Base-by-base conservation (phyloP, 2,797 vertebrate species). In the Emydoidea blandingii region DNA sequence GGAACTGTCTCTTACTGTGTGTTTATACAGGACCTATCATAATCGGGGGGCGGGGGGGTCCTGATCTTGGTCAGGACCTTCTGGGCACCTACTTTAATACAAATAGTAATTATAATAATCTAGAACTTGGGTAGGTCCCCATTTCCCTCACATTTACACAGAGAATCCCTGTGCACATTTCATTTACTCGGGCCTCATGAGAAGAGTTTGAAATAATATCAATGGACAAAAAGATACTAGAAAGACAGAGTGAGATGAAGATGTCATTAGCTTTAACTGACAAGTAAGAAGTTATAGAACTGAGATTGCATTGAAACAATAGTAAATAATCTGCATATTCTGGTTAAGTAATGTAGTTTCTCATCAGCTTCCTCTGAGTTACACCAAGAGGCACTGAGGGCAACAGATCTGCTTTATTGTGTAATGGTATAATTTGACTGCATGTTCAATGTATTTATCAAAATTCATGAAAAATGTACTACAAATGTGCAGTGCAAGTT, bases 341-440 rank as follows among this genome's bases (percentile, higher is more conserved):
- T 54, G 2, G 2, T 59, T 79, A 19, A 31, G 23, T 59, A 34
- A 59, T 68, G 7, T 52, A 54, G 65, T 41, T 57, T 41, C 53
- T 68, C 19, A 72, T 37, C 76, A 44, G 57, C 18, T 18, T 76
- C 53, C 25, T 87, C 21, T 25, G 72, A 18, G 0, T 3, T 52
- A 50, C 52, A 44, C 9, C 76, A 18, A 37, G 44, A 44, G 41
- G 23, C 68, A 74, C 80, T 0, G 0, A 44, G 57, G 44, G 79
- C 31, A 89, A 78, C 23, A n/a, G 19, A 81, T 94, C 12, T 88
- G 57, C 31, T 86, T 88, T 74, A 18, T 11, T 53, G n/a, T 86
- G 14, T 81, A 29, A 56, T 89, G 57, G 2, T 16, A 12, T 50
- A 31, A 76, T 34, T 68, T 88, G 53, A n/a, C 65, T 1, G 4